Percentiles rank a stretch among this genome's conserved stretches.
Evolutionary conservation across 2,888 invertebrate genomes (phyloP).

Genomic region (Teleogryllus oceanicus): DNA sequence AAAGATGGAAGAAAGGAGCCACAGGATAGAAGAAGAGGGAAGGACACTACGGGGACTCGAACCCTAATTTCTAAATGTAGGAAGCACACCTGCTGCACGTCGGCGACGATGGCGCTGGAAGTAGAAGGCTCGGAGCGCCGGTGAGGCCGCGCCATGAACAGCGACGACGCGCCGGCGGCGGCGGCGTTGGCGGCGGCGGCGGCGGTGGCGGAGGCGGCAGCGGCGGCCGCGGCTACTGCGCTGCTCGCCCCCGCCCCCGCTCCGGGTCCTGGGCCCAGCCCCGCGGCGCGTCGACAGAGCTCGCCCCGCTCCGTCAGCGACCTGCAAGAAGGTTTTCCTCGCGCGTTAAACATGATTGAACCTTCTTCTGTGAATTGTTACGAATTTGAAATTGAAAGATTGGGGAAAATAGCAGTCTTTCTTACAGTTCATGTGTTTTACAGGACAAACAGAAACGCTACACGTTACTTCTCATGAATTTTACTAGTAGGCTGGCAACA

Average conservation of each 20-base stretch:
- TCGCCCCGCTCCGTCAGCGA: conserved; percentile 56
- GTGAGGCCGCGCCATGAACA: neutral
- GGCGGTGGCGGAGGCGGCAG: neutral
- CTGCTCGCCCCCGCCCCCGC: neutral
- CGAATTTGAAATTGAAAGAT: too few species aligned
- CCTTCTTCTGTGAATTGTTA: too few species aligned
- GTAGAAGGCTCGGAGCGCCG: neutral
- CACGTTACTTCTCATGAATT: too few species aligned
- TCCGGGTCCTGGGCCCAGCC: conserved; percentile 40
- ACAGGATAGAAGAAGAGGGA: too few species aligned
- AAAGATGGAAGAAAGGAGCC: too few species aligned
- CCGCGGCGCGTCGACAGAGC: conserved; percentile 37
- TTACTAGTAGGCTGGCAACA: too few species aligned
- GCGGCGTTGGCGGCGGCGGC: neutral
- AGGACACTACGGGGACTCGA: too few species aligned
- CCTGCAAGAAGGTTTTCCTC: conserved; percentile 43
- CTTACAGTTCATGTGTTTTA: too few species aligned
- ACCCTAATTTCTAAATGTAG: too few species aligned
- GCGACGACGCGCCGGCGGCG: neutral
- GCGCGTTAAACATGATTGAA: too few species aligned
- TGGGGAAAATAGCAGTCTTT: too few species aligned
- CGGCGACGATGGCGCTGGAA: neutral
- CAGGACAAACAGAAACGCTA: too few species aligned
- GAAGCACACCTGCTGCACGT: neutral
- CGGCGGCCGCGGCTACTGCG: neutral